Conservation (phyloP, 1,140 invertebrate species). For the Macrostomum lignano region DNA sequence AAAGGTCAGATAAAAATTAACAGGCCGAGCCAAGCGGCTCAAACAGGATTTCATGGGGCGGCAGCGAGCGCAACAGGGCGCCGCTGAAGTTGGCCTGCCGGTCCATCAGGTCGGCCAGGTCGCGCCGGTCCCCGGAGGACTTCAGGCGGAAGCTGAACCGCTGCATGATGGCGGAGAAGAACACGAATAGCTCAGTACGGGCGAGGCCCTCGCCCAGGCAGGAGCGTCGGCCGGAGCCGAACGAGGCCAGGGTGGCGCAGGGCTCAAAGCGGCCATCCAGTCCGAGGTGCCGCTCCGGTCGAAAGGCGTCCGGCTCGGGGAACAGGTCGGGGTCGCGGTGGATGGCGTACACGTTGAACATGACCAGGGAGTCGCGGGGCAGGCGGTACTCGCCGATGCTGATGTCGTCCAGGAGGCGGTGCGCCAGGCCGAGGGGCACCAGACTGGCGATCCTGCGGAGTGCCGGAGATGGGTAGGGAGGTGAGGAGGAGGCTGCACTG, state of each 20-base stretch:
- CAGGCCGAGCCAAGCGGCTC: no score
- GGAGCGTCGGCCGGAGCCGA: conserved; percentile 9
- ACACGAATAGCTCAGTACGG: conserved; percentile 10
- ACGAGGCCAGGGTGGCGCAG: neutral
- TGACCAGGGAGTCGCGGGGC: neutral
- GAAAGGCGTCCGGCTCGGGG: no score
- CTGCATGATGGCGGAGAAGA: conserved; percentile 10
- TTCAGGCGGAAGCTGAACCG: no score
- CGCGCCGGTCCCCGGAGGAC: no score
- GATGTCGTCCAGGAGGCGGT: conserved; percentile 1
- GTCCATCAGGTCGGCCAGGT: no score
- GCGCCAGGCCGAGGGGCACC: conserved; percentile 1
- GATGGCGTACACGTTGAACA: neutral
- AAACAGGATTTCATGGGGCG: no score
- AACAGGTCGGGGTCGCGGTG: neutral
- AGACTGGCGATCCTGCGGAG: neutral
- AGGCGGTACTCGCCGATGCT: neutral
- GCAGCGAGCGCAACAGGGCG: no score
- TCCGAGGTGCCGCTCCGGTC: neutral
- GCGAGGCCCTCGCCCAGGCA: conserved; percentile 12
- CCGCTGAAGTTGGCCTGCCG: no score
- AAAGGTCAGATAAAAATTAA: no score
- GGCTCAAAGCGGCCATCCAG: neutral
- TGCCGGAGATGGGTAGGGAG: neutral
- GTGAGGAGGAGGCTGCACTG: neutral